These are phyloP conservation scores for Candoia aspera DNA, from an alignment of 2,113 vertebrate genomes.

Conservation along the genomic window DNA sequence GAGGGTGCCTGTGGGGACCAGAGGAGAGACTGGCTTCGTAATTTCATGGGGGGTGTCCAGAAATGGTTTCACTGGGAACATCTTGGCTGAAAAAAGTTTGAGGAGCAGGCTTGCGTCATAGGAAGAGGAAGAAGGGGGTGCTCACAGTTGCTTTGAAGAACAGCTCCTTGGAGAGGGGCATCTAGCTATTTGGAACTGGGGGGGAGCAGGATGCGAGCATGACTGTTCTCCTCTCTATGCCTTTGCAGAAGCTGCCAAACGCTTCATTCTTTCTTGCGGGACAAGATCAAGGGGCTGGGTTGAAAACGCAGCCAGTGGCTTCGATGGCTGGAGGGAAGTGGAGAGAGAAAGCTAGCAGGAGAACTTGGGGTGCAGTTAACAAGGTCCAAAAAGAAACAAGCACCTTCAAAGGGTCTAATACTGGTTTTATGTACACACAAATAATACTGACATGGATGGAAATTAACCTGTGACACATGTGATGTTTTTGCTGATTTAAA, in stretches of 20 bases:
- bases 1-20: conserved; percentile 20
- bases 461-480: conserved; percentile 72
- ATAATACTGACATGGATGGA: conserved; percentile 76
- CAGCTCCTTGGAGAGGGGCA: conserved; percentile 14
- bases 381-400: conserved; percentile 48
- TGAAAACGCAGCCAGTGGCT: conserved; percentile 17
- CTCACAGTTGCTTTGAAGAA: background rate
- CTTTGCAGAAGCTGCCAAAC: conserved; percentile 23
- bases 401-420: conserved; percentile 76
- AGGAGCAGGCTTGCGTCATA: conserved; percentile 19
- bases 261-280: conserved; percentile 52
- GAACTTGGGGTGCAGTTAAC: conserved; percentile 51
- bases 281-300: conserved; percentile 45
- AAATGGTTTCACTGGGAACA: background rate
- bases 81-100: background rate
- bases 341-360: conserved; percentile 40
- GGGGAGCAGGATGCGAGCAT: background rate
- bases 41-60: conserved; percentile 13
- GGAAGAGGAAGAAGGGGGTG: background rate
- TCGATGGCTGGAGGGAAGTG: conserved; percentile 36
- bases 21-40: background rate
- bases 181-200: conserved; percentile 18
- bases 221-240: background rate
- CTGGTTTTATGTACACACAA: conserved; percentile 81
- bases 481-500: conserved; percentile 55